phyloP scores from a whole-genome alignment of 2,888 invertebrate genomes.

The Acanthacorydalis orientalis region DNA sequence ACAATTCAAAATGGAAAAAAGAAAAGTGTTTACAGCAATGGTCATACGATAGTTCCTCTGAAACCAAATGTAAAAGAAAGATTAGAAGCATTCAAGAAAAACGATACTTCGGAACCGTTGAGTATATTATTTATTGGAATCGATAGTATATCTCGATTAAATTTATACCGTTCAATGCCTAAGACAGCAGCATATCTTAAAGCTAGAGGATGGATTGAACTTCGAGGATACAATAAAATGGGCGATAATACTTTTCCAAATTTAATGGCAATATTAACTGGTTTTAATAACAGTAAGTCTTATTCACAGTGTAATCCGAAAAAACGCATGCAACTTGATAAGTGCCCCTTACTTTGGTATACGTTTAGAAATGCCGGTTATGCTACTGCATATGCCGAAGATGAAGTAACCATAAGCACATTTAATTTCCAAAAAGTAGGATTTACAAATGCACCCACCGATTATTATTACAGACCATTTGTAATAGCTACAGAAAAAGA shows the following conservation, averaged over 20 bases:
- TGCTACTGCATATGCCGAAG: constrained; percentile 67
- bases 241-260: constrained; percentile 87
- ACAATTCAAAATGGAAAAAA: not conserved
- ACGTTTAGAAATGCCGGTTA: constrained; percentile 52
- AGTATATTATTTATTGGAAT: constrained; percentile 68
- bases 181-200: constrained; percentile 48
- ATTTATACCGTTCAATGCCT: constrained; percentile 60
- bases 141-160: constrained; percentile 68
- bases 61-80: constrained; percentile 30
- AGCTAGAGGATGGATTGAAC: constrained; percentile 33
- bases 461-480: constrained; percentile 65
- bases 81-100: constrained; percentile 14
- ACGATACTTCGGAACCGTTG: constrained; percentile 21
- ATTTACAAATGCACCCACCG: constrained; percentile 57
- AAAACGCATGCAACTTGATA: constrained; percentile 39
- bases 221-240: constrained; percentile 38
- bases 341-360: constrained; percentile 63
- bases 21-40: constrained; percentile 20
- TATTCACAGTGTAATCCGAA: constrained; percentile 33
- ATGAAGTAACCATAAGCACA: constrained; percentile 52
- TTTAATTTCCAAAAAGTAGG: constrained; percentile 60
- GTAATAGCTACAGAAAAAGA: constrained; percentile 47
- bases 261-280: constrained; percentile 65
- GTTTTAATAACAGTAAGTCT: constrained; percentile 33
- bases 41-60: constrained; percentile 29